A percentile compares a stretch with the other conserved stretches of the same genome.
These are phyloP conservation scores for Rhabditoides inermis DNA, from an alignment of 2,888 invertebrate genomes.

Conservation along the genomic window DNA sequence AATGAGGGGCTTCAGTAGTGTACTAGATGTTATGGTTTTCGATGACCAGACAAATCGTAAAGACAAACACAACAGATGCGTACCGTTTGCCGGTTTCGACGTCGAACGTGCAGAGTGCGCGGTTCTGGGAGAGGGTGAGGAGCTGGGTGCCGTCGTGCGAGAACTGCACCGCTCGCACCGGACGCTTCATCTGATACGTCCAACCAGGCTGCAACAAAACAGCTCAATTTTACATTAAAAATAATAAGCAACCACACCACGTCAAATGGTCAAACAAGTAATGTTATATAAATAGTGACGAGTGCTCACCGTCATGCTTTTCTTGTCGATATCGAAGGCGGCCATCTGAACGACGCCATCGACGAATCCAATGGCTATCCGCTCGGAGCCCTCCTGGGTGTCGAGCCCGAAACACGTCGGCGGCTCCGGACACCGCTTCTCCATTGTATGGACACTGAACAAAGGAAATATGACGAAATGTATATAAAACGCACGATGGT, in stretches of 20 bases:
- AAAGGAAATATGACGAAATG: no score
- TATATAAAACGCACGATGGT: no score
- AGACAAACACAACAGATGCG: not conserved
- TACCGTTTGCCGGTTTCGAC: conserved; percentile 34
- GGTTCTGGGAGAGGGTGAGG: conserved; percentile 24
- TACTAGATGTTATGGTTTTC: no score
- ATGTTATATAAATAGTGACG: not conserved
- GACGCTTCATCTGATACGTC: conserved; percentile 19
- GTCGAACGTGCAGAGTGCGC: conserved; percentile 34
- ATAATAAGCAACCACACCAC: no score
- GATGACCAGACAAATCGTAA: no score
- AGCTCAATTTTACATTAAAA: not conserved
- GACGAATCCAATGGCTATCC: conserved; percentile 19
- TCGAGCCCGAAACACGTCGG: no score
- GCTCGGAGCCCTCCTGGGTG: no score
- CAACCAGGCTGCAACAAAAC: conserved; percentile 13
- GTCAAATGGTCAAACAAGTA: no score
- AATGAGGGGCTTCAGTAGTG: no score
- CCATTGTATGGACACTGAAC: no score
- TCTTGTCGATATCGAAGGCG: conserved; percentile 7
- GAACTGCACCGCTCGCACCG: conserved; percentile 16
- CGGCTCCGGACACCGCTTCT: no score
- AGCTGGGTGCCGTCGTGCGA: conserved; percentile 10
- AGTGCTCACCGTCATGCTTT: conserved; percentile 5
- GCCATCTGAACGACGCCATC: conserved; percentile 17